A percentile compares a stretch with the other conserved stretches of the same genome.
phyloP scores from a whole-genome alignment of 2,113 vertebrate genomes.

The Mola mola region DNA sequence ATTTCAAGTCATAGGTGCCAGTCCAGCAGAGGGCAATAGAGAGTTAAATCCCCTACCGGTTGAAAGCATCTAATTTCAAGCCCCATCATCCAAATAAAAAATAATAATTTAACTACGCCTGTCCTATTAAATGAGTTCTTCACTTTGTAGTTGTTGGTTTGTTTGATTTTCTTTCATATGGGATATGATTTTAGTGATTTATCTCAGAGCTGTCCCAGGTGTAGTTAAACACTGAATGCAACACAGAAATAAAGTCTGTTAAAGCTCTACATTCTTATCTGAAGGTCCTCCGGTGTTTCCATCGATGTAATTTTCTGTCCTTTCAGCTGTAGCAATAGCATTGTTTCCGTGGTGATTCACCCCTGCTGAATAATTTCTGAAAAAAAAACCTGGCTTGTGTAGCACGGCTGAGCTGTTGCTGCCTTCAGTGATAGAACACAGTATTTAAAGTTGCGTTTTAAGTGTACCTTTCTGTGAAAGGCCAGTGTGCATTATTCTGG shows the following conservation, averaged over 20 bases:
- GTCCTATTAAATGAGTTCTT: neutral
- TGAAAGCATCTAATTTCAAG: neutral
- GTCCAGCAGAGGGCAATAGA: slow-evolving; percentile 76
- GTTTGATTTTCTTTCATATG: no score
- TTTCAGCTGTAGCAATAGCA: slow-evolving; percentile 1
- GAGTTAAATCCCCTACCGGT: slow-evolving; percentile 53
- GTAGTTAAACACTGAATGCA: neutral
- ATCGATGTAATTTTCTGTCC: slow-evolving; percentile 9
- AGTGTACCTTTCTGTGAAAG: slow-evolving; percentile 22
- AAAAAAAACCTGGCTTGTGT: neutral
- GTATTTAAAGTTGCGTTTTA: no score
- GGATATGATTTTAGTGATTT: no score
- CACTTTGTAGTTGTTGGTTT: neutral
- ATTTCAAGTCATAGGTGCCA: slow-evolving; percentile 2
- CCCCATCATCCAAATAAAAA: slow-evolving; percentile 3
- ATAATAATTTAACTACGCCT: no score
- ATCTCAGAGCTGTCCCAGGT: neutral
- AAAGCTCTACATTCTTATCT: neutral
- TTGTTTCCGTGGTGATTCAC: slow-evolving; percentile 8
- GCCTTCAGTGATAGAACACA: slow-evolving; percentile 10
- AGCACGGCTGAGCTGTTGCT: slow-evolving; percentile 5
- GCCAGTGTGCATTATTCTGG: slow-evolving; percentile 43
- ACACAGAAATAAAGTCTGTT: neutral
- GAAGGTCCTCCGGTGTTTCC: slow-evolving; percentile 9
- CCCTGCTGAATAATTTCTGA: slow-evolving; percentile 18